phyloP scores from a whole-genome alignment of 2,888 invertebrate genomes.

The Meiosimyza platycephala region DNA sequence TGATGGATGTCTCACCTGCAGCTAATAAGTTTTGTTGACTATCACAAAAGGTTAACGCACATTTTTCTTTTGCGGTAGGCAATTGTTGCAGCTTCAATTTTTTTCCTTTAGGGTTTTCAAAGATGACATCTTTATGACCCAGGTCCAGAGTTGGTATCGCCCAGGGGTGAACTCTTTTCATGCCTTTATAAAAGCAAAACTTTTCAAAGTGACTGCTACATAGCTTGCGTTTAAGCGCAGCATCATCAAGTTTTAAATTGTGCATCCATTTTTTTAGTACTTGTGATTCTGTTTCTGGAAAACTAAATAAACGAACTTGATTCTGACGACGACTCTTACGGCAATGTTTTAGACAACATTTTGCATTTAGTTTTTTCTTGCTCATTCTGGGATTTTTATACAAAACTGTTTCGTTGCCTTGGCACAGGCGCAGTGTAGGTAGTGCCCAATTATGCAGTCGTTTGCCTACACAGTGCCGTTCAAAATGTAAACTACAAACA shows the following conservation, averaged over 20 bases:
- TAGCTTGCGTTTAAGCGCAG: constrained; percentile 38
- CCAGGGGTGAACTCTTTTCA: constrained; percentile 49
- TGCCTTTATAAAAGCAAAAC: constrained; percentile 34
- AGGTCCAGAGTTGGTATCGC: constrained; percentile 56
- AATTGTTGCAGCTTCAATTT: constrained; percentile 36
- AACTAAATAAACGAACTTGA: constrained; percentile 48
- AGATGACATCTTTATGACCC: constrained; percentile 52
- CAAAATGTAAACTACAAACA: constrained; percentile 45
- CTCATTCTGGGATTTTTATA: constrained; percentile 39
- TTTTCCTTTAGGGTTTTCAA: constrained; percentile 48
- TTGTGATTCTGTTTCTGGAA: constrained; percentile 49
- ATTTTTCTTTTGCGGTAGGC: constrained; percentile 14
- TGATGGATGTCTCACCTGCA: no score
- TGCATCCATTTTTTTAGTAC: constrained; percentile 43
- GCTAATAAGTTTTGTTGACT: no score
- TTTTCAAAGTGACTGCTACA: constrained; percentile 45
- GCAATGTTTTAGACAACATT: constrained; percentile 51
- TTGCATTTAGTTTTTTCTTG: constrained; percentile 1
- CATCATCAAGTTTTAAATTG: constrained; percentile 38
- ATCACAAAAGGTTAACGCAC: not conserved
- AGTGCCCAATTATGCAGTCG: constrained; percentile 40
- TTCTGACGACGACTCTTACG: constrained; percentile 39
- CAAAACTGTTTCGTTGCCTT: constrained; percentile 4
- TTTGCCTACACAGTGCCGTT: constrained; percentile 36
- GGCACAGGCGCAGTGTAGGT: constrained; percentile 44